These are phyloP conservation scores for Agelaius tricolor DNA, from an alignment of 2,113 vertebrate species.

Conservation along the genomic window DNA sequence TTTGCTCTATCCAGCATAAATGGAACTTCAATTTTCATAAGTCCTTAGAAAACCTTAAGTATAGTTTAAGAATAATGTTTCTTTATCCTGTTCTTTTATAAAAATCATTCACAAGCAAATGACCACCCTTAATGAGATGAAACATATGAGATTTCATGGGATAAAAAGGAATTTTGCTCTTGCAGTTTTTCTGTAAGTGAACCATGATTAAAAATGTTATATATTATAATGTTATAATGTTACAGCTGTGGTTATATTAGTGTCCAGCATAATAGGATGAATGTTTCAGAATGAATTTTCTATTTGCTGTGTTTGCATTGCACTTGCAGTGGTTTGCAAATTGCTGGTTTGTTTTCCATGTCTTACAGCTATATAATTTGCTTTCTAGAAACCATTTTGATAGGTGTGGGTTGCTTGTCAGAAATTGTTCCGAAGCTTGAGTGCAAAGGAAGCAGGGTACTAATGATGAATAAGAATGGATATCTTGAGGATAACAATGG, in stretches of 20 bases:
- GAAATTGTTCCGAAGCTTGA: background rate
- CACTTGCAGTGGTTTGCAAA: slow-evolving; percentile 10
- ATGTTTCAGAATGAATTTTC: background rate
- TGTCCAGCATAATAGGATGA: background rate
- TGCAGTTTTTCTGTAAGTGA: background rate
- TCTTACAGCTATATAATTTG: slow-evolving; percentile 16
- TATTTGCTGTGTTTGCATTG: background rate
- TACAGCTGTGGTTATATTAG: background rate
- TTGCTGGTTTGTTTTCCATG: background rate
- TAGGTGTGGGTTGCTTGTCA: background rate
- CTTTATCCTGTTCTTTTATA: background rate
- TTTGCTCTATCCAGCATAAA: background rate
- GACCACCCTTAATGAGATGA: background rate
- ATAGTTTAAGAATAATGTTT: background rate
- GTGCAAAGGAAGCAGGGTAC: background rate
- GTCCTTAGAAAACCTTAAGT: background rate
- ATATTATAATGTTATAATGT: background rate
- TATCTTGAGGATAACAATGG: background rate
- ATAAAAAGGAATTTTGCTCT: background rate
- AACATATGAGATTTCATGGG: background rate
- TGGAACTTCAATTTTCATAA: background rate
- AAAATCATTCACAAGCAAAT: background rate
- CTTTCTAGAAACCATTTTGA: slow-evolving; percentile 38
- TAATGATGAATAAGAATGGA: background rate
- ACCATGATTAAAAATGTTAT: background rate